These are phyloP conservation scores for Dasypus novemcinctus DNA, from an alignment of 2,113 vertebrate genomes.

Conservation along the genomic window DNA sequence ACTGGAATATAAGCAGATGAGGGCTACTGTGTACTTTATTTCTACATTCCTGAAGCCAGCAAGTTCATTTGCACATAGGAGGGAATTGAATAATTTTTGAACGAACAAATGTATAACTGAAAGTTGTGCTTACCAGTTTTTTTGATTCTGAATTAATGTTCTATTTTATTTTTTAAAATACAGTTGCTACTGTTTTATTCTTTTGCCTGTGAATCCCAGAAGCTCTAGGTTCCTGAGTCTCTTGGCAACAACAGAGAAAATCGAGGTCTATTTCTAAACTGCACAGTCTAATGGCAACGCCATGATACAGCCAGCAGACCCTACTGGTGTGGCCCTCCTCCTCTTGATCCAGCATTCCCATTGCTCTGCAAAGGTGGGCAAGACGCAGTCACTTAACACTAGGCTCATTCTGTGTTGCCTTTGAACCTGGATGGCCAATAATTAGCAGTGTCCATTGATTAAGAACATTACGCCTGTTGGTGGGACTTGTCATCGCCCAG, in stretches of 20 bases:
- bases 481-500: not conserved
- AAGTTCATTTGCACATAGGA: not conserved
- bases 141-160: not conserved
- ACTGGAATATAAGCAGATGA: not conserved
- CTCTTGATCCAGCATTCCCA: not conserved
- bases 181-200: not conserved
- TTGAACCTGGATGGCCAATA: not conserved
- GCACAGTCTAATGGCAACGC: not conserved
- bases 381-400: not conserved
- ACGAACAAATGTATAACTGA: not conserved
- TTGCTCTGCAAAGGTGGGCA: not conserved
- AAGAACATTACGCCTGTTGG: not conserved
- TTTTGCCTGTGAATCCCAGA: not conserved
- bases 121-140: not conserved
- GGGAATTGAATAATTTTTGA: not conserved
- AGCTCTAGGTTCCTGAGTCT: not conserved
- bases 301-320: not conserved
- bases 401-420: not conserved
- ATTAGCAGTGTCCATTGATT: not conserved
- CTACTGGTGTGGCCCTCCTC: not conserved
- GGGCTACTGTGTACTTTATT: rapidly evolving
- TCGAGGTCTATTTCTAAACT: not conserved
- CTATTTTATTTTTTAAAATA: not conserved
- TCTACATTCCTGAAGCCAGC: not conserved
- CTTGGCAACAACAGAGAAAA: not conserved